These are phyloP conservation scores for Scaptomyza hsui DNA, from an alignment of 1,140 invertebrate species.

Conservation along the genomic window DNA sequence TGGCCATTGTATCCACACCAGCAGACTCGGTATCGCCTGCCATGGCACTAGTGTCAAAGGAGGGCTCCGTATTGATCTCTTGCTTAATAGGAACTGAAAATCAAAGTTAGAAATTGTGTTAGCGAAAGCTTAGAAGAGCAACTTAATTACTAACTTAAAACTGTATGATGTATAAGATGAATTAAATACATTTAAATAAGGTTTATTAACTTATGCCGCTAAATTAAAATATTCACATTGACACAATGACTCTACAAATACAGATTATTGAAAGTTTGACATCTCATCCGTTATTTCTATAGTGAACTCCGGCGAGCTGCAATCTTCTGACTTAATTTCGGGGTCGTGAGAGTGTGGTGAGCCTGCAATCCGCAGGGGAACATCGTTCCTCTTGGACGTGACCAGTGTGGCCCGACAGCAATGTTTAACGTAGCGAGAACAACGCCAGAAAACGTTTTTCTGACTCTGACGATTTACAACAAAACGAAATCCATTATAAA, in stretches of 20 bases:
- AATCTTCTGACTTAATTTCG: slow-evolving; percentile 65
- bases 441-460: slow-evolving; percentile 83
- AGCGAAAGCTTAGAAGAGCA: slow-evolving; percentile 12
- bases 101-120: slow-evolving; percentile 23
- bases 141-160: slow-evolving; percentile 6
- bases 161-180: neutral
- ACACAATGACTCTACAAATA: slow-evolving; percentile 8
- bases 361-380: slow-evolving; percentile 66
- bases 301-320: slow-evolving; percentile 60
- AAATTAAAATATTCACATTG: neutral
- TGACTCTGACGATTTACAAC: slow-evolving; percentile 81
- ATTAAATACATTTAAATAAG: slow-evolving; percentile 9
- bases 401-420: slow-evolving; percentile 79
- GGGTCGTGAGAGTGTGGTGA: slow-evolving; percentile 76
- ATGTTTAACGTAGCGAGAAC: slow-evolving; percentile 80
- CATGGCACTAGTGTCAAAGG: slow-evolving; percentile 15
- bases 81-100: slow-evolving; percentile 61
- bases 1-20: slow-evolving; percentile 17
- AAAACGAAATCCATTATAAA: slow-evolving; percentile 81
- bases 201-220: slow-evolving; percentile 50
- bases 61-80: slow-evolving; percentile 32
- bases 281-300: slow-evolving; percentile 69
- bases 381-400: slow-evolving; percentile 75
- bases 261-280: slow-evolving; percentile 52
- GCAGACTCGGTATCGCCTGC: slow-evolving; percentile 13